Base-by-base conservation (phyloP, 2,113 vertebrate genomes). In the Petaurus breviceps region DNA sequence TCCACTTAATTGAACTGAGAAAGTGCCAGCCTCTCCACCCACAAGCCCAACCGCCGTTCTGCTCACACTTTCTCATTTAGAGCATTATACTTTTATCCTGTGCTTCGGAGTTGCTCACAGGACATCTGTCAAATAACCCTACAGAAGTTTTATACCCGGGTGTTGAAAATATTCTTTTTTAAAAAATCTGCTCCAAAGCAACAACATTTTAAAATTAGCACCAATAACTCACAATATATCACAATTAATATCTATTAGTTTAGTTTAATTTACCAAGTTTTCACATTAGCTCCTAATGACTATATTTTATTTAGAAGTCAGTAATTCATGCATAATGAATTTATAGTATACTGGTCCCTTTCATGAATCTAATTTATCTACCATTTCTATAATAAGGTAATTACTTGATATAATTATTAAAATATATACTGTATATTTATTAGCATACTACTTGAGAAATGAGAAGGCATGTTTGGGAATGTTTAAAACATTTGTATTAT, bases 121-220 rank as follows among this genome's bases (percentile, higher is more conserved):
- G 37, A 51, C 23, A 97, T 96, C 47, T 97, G 97, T 97, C 93
- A 97, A 94, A 93, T 97, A 98, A 95, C 95, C 97, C 50, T 55
- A 95, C 93, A 96, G 97, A 98, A 23, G 95, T 96, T 98, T 98
- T 98, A 90, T 43, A 97, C 54, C 22, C 0, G 55, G 92, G 0
- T 96, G 92, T 97, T 97, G 96, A 98, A 98, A 98, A 98, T 98
- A 98, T 90, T 97, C 97, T 93, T 94, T 92, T 9, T 95, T 91
- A 97, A 97, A 97, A 92, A 97, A 96, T 97, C 96, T 98, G 97
- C 97, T 98, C 50, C 92, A 95, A 97, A 97, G 53, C 92, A 84
- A 43, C 94, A 95, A 96, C 49, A 96, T 97, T 97, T 97, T 97
- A 97, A 95, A 98, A 98, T 97, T 98, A 97, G 52, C 90, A 95